These are phyloP conservation scores for Castor canadensis DNA, from an alignment of 2,113 vertebrate genomes.

Conservation along the genomic window DNA sequence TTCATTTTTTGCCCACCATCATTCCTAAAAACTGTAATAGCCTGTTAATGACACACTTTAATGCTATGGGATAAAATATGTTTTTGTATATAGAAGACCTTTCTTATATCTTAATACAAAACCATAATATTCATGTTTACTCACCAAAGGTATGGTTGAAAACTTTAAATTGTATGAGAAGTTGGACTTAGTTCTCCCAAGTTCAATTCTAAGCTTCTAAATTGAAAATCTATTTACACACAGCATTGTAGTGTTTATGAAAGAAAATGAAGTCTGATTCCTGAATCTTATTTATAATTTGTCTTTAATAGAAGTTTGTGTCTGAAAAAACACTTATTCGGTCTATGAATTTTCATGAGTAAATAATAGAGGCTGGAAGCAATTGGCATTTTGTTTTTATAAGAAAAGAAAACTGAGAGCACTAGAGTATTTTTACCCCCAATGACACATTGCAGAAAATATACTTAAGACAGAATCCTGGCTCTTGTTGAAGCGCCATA, in stretches of 20 bases:
- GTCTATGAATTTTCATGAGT: slow-evolving; percentile 51
- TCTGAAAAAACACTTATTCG: neutral
- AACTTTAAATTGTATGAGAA: neutral
- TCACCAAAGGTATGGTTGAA: neutral
- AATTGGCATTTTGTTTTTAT: slow-evolving; percentile 29
- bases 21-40: neutral
- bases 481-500: neutral
- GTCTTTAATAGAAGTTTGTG: slow-evolving; percentile 40
- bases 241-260: neutral
- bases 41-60: neutral
- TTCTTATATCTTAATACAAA: neutral
- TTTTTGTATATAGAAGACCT: neutral
- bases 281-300: slow-evolving; percentile 37
- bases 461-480: slow-evolving; percentile 31
- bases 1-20: neutral
- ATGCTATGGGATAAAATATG: neutral
- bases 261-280: slow-evolving; percentile 37
- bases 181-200: neutral
- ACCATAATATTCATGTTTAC: neutral
- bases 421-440: slow-evolving; percentile 42
- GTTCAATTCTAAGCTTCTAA: slow-evolving; percentile 30
- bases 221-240: slow-evolving; percentile 30
- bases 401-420: slow-evolving; percentile 43
- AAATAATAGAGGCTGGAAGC: slow-evolving; percentile 44
- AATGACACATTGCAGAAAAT: slow-evolving; percentile 30